These are phyloP conservation scores for Lonchura striata DNA, from an alignment of 2,113 vertebrate genomes.

Conservation along the genomic window DNA sequence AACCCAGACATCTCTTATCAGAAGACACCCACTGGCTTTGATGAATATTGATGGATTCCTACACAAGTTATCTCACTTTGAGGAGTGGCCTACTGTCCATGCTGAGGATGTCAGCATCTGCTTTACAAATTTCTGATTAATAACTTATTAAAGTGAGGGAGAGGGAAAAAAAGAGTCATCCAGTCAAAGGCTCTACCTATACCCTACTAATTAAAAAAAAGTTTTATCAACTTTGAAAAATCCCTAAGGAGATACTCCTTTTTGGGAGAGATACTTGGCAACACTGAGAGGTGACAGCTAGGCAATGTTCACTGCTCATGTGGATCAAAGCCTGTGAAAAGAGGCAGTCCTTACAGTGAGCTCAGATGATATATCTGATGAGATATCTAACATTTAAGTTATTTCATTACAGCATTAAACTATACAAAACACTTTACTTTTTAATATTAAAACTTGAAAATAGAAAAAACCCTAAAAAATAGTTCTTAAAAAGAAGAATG, in stretches of 20 bases:
- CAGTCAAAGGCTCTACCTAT: background rate
- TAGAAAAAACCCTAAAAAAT: rapidly evolving
- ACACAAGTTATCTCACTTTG: background rate
- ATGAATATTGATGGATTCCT: background rate
- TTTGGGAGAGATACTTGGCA: background rate
- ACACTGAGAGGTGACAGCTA: background rate
- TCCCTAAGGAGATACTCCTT: background rate
- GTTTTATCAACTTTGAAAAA: background rate
- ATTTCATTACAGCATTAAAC: background rate
- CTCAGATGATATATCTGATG: background rate
- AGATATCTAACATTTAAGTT: background rate
- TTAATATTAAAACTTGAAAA: background rate
- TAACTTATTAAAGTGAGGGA: background rate
- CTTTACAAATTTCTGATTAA: background rate
- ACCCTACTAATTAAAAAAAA: rapidly evolving
- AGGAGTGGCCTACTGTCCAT: background rate
- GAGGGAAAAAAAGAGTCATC: background rate
- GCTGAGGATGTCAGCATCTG: background rate
- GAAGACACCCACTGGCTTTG: background rate
- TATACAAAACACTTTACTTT: background rate
- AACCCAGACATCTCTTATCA: background rate
- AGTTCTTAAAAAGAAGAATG: background rate
- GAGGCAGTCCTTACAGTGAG: background rate
- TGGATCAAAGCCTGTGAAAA: background rate
- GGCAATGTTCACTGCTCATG: background rate